Conservation (phyloP, 2,113 vertebrate species). For the Corythornis vintsioides region DNA sequence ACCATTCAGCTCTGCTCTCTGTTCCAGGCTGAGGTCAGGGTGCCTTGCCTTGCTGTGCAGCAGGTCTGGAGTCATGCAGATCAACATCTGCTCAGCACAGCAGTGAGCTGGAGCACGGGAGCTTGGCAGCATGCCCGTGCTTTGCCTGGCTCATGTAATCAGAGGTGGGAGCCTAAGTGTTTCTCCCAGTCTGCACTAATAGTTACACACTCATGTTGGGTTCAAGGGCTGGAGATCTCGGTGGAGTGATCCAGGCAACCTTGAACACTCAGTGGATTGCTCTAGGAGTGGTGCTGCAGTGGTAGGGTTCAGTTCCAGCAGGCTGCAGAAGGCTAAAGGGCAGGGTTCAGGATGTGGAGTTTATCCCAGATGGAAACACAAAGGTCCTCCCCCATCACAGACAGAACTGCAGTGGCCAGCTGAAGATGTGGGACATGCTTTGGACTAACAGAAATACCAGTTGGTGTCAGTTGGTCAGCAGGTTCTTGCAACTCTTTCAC, state of each 20-base stretch:
- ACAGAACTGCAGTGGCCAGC: background rate
- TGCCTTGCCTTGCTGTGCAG: background rate
- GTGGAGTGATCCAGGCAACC: background rate
- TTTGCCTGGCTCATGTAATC: background rate
- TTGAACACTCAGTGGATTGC: background rate
- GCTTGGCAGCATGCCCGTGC: background rate
- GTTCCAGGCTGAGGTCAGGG: background rate
- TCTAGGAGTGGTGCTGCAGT: background rate
- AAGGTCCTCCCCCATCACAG: background rate
- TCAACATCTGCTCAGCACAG: background rate
- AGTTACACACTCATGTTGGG: accelerated
- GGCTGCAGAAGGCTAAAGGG: background rate
- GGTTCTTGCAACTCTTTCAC: background rate
- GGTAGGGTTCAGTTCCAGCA: background rate
- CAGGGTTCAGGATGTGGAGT: background rate
- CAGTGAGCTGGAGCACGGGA: background rate
- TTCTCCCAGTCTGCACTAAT: background rate
- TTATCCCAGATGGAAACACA: background rate
- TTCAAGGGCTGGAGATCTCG: background rate
- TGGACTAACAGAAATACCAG: background rate
- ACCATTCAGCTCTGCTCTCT: background rate
- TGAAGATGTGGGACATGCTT: background rate
- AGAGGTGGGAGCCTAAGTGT: background rate
- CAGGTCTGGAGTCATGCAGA: background rate
- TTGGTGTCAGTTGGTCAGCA: background rate